phyloP scores from a whole-genome alignment of 2,797 vertebrate genomes.

The Gambelia wislizenii region DNA sequence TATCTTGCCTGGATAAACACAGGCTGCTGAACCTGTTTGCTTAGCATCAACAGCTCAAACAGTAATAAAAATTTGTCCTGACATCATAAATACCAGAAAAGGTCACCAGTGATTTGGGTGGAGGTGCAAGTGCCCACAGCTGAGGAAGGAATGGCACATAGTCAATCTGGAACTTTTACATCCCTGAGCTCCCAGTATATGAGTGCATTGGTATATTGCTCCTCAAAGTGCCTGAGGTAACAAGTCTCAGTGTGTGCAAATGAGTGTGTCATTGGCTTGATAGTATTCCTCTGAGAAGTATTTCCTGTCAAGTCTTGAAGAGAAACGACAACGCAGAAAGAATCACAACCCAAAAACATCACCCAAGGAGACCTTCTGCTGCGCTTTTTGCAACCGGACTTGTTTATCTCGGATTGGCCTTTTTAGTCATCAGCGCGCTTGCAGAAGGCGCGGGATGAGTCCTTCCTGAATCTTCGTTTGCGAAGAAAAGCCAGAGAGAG shows the following conservation, averaged over 20 bases:
- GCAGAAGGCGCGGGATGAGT: no score
- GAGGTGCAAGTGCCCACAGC: conserved; percentile 52
- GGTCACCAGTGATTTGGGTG: conserved; percentile 70
- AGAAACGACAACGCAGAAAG: no score
- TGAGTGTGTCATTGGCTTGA: conserved; percentile 6
- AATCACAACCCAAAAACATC: no score
- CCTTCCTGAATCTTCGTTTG: no score
- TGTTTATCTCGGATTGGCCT: no score
- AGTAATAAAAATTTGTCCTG: conserved; percentile 71
- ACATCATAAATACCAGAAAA: conserved; percentile 80
- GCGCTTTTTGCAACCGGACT: no score
- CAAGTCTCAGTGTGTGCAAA: conserved; percentile 14
- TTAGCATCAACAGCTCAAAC: conserved; percentile 73
- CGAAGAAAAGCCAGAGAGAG: no score
- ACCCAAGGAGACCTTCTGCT: no score
- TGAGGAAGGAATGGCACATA: conserved; percentile 56
- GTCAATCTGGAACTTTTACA: conserved; percentile 65
- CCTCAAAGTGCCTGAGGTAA: conserved; percentile 53
- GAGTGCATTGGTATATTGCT: conserved; percentile 54
- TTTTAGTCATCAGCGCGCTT: no score
- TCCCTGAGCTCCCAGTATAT: conserved; percentile 37
- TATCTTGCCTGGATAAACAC: conserved; percentile 58
- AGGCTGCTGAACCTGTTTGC: conserved; percentile 66
- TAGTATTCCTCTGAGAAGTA: neutral
- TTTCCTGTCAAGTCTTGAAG: no score